phyloP scores from a whole-genome alignment of 2,113 vertebrate species.

The Pelusios castaneus region DNA sequence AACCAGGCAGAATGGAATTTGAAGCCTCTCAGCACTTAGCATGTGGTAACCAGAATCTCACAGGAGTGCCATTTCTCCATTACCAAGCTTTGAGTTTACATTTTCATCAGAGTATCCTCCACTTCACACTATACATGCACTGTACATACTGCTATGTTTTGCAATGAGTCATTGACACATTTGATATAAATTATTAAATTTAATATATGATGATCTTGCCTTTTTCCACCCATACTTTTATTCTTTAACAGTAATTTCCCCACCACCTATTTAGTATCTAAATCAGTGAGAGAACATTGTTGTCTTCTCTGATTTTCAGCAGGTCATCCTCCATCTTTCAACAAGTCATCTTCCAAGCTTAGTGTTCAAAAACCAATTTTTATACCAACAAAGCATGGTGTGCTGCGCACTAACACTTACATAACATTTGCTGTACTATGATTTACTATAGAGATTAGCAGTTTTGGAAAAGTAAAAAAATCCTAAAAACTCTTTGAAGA shows the following conservation, averaged over 20 bases:
- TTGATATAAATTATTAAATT: not conserved
- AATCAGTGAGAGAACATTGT: not conserved
- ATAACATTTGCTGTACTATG: not conserved
- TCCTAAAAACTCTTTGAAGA: slow-evolving; percentile 1
- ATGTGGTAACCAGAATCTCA: not conserved
- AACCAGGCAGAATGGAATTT: not conserved
- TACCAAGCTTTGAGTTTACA: not conserved
- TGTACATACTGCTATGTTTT: not conserved
- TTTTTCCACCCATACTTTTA: not conserved
- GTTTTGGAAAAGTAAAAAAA: not conserved
- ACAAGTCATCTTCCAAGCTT: not conserved
- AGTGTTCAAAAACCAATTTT: not conserved
- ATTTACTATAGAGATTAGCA: not conserved
- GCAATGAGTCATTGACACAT: not conserved
- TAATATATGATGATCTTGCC: not conserved
- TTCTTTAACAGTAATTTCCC: not conserved
- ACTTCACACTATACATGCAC: fast-evolving
- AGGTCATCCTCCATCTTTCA: not conserved
- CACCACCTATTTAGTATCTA: not conserved
- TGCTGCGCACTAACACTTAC: not conserved
- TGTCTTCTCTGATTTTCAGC: not conserved
- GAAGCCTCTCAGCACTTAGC: not conserved
- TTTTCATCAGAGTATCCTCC: not conserved
- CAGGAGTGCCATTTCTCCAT: not conserved
- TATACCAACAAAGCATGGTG: not conserved